phyloP scores from a whole-genome alignment of 2,888 invertebrate genomes.

The Ichneumoninae sp. region DNA sequence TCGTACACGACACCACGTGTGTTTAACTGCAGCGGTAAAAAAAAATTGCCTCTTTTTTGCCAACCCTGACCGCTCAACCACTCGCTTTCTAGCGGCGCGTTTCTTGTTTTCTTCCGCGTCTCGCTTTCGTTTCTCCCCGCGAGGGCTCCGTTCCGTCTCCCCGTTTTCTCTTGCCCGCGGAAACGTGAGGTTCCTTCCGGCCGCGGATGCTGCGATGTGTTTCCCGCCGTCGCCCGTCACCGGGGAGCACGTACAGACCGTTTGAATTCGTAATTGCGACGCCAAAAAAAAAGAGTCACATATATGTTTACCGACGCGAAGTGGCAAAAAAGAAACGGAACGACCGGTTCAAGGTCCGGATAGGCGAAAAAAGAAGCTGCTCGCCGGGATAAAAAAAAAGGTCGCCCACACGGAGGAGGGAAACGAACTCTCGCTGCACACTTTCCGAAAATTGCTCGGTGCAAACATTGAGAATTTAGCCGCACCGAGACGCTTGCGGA shows the following conservation, averaged over 20 bases:
- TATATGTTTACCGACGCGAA: slow-evolving; percentile 44
- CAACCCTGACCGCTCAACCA: slow-evolving; percentile 11
- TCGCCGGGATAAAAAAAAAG: background rate
- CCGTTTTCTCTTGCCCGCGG: slow-evolving; percentile 11
- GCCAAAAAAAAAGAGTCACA: slow-evolving; percentile 43
- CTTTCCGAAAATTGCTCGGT: slow-evolving; percentile 59
- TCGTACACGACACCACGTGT: slow-evolving; percentile 48
- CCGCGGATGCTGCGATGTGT: slow-evolving; percentile 33
- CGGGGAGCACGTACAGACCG: slow-evolving; percentile 67
- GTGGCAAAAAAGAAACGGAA: slow-evolving; percentile 44
- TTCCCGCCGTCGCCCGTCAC: slow-evolving; percentile 42
- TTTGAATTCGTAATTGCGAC: slow-evolving; percentile 73
- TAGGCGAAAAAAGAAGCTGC: background rate
- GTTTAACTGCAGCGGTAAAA: slow-evolving; percentile 57
- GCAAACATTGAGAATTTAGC: slow-evolving; percentile 63
- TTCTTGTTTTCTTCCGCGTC: slow-evolving; percentile 40
- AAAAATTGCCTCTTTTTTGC: slow-evolving; percentile 12
- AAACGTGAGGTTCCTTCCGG: slow-evolving; percentile 40
- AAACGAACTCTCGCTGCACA: slow-evolving; percentile 50
- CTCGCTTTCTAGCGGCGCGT: slow-evolving; percentile 12
- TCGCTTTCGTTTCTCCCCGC: slow-evolving; percentile 38
- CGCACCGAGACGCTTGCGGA: slow-evolving; percentile 50
- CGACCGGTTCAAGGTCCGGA: slow-evolving; percentile 15
- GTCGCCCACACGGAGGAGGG: background rate
- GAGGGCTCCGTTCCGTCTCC: slow-evolving; percentile 13